A percentile compares a stretch with the other conserved stretches of the same genome.
Conservation (phyloP, 2,797 vertebrate species). For the Etheostoma nigrum region DNA sequence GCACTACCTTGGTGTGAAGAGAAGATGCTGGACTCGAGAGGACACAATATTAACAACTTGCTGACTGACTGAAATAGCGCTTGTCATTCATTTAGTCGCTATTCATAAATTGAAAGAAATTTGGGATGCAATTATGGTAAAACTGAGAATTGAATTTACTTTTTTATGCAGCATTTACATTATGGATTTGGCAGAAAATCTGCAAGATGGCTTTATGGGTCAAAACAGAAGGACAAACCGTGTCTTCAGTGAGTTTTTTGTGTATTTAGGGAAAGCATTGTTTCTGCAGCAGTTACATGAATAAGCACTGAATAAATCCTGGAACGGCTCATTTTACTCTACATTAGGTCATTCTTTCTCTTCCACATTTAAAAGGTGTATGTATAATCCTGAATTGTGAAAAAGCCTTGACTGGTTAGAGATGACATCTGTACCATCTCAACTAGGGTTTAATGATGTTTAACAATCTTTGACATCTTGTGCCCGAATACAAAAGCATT, state of each 20-base stretch:
- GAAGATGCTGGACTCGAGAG: neutral
- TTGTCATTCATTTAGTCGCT: neutral
- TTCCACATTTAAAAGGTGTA: too few species aligned
- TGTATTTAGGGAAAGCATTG: too few species aligned
- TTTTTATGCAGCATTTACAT: neutral
- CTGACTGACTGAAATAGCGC: neutral
- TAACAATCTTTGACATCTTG: conserved; percentile 13
- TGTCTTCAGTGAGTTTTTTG: neutral
- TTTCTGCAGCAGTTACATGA: neutral
- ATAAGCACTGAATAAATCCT: neutral
- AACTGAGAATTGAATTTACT: neutral
- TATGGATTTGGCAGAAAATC: neutral
- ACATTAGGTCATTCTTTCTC: neutral
- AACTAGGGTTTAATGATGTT: neutral
- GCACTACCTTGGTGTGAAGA: too few species aligned
- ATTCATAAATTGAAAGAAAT: too few species aligned
- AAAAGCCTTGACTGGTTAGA: neutral
- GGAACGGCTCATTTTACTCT: neutral
- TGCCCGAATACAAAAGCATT: neutral
- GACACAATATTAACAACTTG: neutral
- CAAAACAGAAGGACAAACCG: neutral
- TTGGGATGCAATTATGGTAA: neutral
- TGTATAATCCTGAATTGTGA: neutral
- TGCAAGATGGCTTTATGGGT: neutral
- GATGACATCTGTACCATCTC: neutral